Evolutionary conservation across 2,888 invertebrate genomes (phyloP), one percentile per base, ranked within the genome.

Genomic region (Lochmaea crataegi): DNA sequence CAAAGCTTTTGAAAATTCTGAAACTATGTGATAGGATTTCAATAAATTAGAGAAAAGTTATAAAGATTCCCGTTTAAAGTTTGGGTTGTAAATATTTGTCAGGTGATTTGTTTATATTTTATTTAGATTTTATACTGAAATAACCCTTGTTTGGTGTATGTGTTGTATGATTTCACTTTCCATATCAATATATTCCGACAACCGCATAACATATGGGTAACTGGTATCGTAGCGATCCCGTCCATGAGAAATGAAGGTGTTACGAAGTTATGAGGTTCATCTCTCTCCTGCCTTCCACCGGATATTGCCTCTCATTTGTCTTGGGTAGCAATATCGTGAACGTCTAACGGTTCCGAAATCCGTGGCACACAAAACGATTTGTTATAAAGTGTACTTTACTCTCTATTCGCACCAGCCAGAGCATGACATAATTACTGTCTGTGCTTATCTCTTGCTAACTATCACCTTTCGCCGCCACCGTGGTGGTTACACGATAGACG

Each of bases 281-380:
- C 83, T 83, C 82, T 83, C 80, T 83, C 72, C 80, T 81, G 80
- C 84, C 82, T 84, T 82, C 81, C 78, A 79, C 81, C 85, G 86
- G 86, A 86, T 86, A 86, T 86, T 86, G 84, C 86, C 82, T 81
- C 84, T 85, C 86, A 85, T 86, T 85, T 85, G 85, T 86, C 86
- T 86, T 85, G 78, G 68, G 65, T 18, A 79, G 83, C 83, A 85
- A 85, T 85, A 85, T 84, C 83, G 79, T 71, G 80, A 77, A 73
- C 79, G 79, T 79, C 81, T 77, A 81, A 81, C 82, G 80, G 79
- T 80, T 80, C 82, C 82, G 77, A 83, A 83, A 84, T 83, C 84
- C 83, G 80, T 81, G 83, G 81, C 83, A 80, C 65, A 65, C 79
- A 75, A 32, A 75, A 78, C 82, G 80, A 84, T 84, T 84, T 84